phyloP scores from a whole-genome alignment of 2,888 invertebrate genomes.

The Parnassius smintheus region DNA sequence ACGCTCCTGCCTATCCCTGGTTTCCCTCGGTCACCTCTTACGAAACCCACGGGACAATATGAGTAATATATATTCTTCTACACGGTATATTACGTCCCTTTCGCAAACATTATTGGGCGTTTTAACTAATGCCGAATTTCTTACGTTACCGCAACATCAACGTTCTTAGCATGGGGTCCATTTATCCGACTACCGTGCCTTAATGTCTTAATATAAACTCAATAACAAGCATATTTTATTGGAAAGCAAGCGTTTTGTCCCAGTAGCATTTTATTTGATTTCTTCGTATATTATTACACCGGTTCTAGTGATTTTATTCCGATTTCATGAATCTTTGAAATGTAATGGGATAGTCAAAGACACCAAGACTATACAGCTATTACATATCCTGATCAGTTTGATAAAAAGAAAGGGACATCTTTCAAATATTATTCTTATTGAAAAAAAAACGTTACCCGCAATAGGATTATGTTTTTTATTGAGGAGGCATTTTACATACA shows the following conservation, averaged over 20 bases:
- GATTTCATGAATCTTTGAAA: background rate
- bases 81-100: too few relatives aligned
- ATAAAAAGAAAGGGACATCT: too few relatives aligned
- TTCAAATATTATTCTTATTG: too few relatives aligned
- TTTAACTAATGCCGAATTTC: background rate
- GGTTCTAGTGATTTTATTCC: constrained; percentile 3
- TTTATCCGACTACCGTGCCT: constrained; percentile 26
- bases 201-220: background rate
- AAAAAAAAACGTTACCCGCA: too few relatives aligned
- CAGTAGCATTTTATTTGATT: constrained; percentile 54
- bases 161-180: constrained; percentile 27
- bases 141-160: background rate
- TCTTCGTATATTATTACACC: constrained; percentile 20
- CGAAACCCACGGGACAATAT: too few relatives aligned
- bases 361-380: too few relatives aligned
- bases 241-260: constrained; percentile 13
- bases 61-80: too few relatives aligned
- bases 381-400: too few relatives aligned
- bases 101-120: background rate
- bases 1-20: background rate
- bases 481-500: too few relatives aligned
- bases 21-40: too few relatives aligned
- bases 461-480: too few relatives aligned
- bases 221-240: constrained; percentile 24
- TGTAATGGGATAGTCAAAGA: too few relatives aligned